Conservation (phyloP, 2,888 invertebrate genomes). For the Timema podura region DNA sequence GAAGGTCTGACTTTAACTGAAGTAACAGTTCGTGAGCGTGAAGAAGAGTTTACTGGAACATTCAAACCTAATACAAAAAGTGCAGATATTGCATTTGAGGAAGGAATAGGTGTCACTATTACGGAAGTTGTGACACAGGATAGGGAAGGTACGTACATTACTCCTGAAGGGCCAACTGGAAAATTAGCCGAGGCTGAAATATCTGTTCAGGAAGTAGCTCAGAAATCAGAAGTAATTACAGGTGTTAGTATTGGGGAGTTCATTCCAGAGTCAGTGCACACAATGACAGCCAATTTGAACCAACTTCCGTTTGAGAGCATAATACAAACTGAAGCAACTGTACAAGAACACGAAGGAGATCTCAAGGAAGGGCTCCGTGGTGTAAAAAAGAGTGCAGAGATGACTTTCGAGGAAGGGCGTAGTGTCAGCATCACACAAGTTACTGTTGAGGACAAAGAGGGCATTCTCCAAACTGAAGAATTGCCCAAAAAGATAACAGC, state of each 20-base stretch:
- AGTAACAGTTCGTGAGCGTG: conserved; percentile 25
- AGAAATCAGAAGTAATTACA: conserved; percentile 41
- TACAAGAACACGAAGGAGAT: conserved; percentile 48
- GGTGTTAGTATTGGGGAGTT: conserved; percentile 36
- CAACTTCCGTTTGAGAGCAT: conserved; percentile 47
- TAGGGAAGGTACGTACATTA: conserved; percentile 42
- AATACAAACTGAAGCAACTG: conserved; percentile 43
- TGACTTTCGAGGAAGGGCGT: conserved; percentile 45
- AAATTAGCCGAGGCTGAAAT: conserved; percentile 44
- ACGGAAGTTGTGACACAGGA: conserved; percentile 44
- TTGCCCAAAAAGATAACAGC: conserved; percentile 35
- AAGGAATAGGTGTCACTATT: conserved; percentile 41
- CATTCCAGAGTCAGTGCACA: conserved; percentile 36
- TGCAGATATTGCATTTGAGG: conserved; percentile 37
- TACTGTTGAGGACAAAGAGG: conserved; percentile 48
- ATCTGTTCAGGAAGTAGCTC: conserved; percentile 45
- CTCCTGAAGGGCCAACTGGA: conserved; percentile 38
- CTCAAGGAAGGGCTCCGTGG: conserved; percentile 39
- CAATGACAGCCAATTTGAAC: conserved; percentile 39
- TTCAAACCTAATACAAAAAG: conserved; percentile 44
- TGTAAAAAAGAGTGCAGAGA: conserved; percentile 43
- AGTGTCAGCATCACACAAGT: conserved; percentile 44
- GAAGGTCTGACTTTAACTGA: conserved; percentile 34
- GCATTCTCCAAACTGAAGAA: conserved; percentile 40
- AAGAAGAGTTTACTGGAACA: conserved; percentile 41